Percentiles rank a stretch among this genome's conserved stretches.
These are phyloP conservation scores for Protomyctophum bolini DNA, from an alignment of 2,113 vertebrate species.

Conservation along the genomic window DNA sequence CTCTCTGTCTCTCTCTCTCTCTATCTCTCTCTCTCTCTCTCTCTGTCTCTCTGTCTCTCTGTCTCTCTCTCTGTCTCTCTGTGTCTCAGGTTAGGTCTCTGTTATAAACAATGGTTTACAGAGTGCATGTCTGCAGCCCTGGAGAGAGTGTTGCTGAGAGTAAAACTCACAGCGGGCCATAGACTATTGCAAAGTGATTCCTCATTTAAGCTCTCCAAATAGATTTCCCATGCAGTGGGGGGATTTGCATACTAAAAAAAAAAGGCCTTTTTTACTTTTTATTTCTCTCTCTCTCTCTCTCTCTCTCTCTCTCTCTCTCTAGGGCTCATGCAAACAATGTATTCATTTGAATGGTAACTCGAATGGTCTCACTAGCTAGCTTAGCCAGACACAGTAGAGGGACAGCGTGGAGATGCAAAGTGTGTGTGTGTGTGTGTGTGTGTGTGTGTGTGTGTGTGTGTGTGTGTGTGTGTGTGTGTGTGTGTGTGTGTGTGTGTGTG, in stretches of 20 bases:
- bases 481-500: conserved; percentile 38
- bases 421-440: conserved; percentile 11
- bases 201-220: conserved; percentile 89
- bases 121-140: neutral
- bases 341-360: conserved; percentile 75
- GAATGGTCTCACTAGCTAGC: conserved; percentile 58
- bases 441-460: conserved; percentile 26
- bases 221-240: conserved; percentile 85
- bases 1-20: neutral
- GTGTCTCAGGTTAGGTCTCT: too few species aligned
- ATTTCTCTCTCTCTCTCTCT: conserved; percentile 76
- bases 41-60: too few species aligned
- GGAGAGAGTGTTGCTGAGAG: conserved; percentile 7
- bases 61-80: too few species aligned
- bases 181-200: conserved; percentile 71
- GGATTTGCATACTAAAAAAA: conserved; percentile 75
- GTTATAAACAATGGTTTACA: neutral
- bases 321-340: conserved; percentile 55
- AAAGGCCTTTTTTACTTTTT: conserved; percentile 9
- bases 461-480: conserved; percentile 16
- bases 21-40: too few species aligned
- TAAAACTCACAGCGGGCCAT: conserved; percentile 43
- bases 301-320: conserved; percentile 76
- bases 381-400: conserved; percentile 40
- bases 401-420: conserved; percentile 65